Evolutionary conservation across 1,140 invertebrate genomes (phyloP).

Genomic region (Drosophila kurseongensis): DNA sequence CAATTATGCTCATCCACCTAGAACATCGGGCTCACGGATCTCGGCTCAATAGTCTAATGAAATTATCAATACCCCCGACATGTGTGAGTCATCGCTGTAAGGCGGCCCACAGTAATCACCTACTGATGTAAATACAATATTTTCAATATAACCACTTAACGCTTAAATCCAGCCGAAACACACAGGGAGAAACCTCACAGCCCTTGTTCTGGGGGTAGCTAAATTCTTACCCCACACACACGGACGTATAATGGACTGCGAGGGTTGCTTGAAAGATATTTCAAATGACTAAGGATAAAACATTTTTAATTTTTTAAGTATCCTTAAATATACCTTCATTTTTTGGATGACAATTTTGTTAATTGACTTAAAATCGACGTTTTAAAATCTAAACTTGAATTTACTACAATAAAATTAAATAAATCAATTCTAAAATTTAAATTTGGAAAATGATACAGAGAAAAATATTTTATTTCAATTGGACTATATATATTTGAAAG

Average conservation of each 20-base stretch:
- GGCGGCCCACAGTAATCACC: conserved; percentile 71
- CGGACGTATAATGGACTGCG: conserved; percentile 13
- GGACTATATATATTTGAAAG: no score
- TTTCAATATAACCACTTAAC: conserved; percentile 83
- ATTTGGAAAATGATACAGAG: no score
- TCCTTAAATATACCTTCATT: no score
- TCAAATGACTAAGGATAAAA: no score
- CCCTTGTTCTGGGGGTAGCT: conserved; percentile 50
- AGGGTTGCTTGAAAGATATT: conserved; percentile 5
- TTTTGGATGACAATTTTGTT: no score
- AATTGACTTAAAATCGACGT: no score
- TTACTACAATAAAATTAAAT: no score
- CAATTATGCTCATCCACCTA: conserved; percentile 68
- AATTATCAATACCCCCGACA: conserved; percentile 73
- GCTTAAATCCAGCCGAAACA: conserved; percentile 74
- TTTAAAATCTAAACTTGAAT: no score
- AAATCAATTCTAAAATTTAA: no score
- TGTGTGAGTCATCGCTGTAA: conserved; percentile 67
- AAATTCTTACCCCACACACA: conserved; percentile 32
- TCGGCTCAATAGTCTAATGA: conserved; percentile 80
- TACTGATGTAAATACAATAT: conserved; percentile 84
- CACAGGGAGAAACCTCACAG: conserved; percentile 40
- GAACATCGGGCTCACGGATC: conserved; percentile 46
- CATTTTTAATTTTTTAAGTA: no score
- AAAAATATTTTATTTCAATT: no score